Percentiles rank a stretch among this genome's conserved stretches.
Evolutionary conservation across 2,888 invertebrate species (phyloP).

Genomic region (Microchrysa polita): DNA sequence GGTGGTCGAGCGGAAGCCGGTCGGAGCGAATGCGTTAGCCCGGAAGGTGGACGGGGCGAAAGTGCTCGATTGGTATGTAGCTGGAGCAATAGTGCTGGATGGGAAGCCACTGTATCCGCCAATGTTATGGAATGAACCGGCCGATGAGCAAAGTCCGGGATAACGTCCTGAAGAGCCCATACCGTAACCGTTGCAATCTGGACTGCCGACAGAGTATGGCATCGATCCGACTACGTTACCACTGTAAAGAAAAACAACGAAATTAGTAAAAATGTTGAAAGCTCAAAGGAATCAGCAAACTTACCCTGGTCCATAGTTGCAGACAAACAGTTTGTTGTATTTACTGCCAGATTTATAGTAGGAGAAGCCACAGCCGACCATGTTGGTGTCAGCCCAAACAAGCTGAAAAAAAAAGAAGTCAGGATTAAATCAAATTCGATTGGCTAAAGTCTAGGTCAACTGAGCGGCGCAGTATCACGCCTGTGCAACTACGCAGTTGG

Average conservation of each 20-base stretch:
- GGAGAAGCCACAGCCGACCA: constrained; percentile 87
- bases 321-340: constrained; percentile 84
- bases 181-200: constrained; percentile 76
- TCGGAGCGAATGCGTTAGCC: constrained; percentile 53
- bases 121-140: constrained; percentile 46
- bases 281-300: constrained; percentile 50
- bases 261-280: too few relatives aligned
- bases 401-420: constrained; percentile 68
- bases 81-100: constrained; percentile 59
- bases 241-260: constrained; percentile 59
- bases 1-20: constrained; percentile 52
- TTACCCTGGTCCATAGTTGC: constrained; percentile 85
- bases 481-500: too few relatives aligned
- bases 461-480: too few relatives aligned
- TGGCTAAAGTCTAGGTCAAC: too few relatives aligned
- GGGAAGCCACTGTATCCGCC: constrained; percentile 64
- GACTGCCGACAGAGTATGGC: constrained; percentile 80
- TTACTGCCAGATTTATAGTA: constrained; percentile 82
- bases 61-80: constrained; percentile 52
- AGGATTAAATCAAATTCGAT: too few relatives aligned
- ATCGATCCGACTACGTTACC: constrained; percentile 81
- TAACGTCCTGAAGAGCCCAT: constrained; percentile 77
- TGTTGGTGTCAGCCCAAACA: constrained; percentile 87
- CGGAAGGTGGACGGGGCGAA: constrained; percentile 53
- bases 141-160: constrained; percentile 74